Evolutionary conservation across 2,888 invertebrate genomes (phyloP), one percentile per base, ranked within the genome.

Genomic region (Keiferia lycopersicella): DNA sequence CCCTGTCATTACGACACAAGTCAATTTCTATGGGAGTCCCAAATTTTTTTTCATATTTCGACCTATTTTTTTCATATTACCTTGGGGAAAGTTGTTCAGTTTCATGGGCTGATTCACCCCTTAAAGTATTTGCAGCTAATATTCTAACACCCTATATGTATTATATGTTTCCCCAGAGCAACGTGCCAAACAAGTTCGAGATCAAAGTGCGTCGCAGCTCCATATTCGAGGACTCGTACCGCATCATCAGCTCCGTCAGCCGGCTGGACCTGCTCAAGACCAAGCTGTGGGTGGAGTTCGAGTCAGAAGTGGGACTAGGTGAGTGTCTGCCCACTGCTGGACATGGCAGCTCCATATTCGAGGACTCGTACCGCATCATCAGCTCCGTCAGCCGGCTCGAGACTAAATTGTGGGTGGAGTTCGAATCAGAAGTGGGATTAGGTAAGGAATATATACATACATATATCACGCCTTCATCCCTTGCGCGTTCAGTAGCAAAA

Each of bases 261-360:
- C 94, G 97, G 77, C 94, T 98, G 67, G 99, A 99, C 83, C 93
- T 98, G 81, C 93, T 99, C 72, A 98, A 98, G 92, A 98, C 99
- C 63, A 99, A 99, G 90, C 92, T 99, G 64, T 99, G 99, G 99
- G 96, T 99, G 63, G 99, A 99, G 90, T 99, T 99, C 88, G 98
- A 99, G 84, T 97, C 98, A 2, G 99, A 99, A 91, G 96, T 98
- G 51, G 99, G 99, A 16, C 83, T 94, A 62, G 94, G 94, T 94
- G 73, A 87, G 86, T 75, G 12, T 18, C 10, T 50, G n/a, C n/a
- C n/a, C n/a, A n/a, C n/a, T n/a, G n/a, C n/a, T n/a, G n/a, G n/a
- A n/a, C n/a, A n/a, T n/a, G n/a, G 99, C 69, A 95, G 94, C 82
- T 96, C 97, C 70, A 98, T 99, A 80, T 93, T 99, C 76, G 99